Evolutionary conservation across 2,888 invertebrate genomes (phyloP).

Genomic region (Alsophila aescularia): DNA sequence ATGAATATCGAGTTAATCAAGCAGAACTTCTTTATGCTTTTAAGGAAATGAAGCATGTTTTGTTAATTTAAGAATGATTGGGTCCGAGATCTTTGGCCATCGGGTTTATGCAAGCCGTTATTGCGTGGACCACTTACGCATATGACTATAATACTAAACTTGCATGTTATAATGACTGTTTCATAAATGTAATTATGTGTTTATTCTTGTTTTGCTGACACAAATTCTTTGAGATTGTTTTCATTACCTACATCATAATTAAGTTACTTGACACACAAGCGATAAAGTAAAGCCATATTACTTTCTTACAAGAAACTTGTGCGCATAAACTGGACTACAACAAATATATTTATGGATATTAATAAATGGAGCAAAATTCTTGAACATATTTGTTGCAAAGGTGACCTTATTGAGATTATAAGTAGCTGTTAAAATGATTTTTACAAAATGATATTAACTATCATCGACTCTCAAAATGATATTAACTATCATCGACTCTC

Average conservation of each 20-base stretch:
- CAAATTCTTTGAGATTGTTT: conserved; percentile 26
- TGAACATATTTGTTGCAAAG: too few species aligned
- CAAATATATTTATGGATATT: too few species aligned
- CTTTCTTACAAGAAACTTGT: too few species aligned
- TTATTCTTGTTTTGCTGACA: conserved; percentile 33
- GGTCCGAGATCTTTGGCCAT: conserved; percentile 37
- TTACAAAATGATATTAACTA: too few species aligned
- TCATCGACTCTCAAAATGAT: too few species aligned
- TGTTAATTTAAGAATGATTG: conserved; percentile 26
- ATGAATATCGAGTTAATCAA: conserved; percentile 23
- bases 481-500: too few species aligned
- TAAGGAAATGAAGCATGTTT: conserved; percentile 23
- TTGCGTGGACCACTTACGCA: conserved; percentile 47
- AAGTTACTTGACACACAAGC: neutral
- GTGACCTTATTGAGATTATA: too few species aligned
- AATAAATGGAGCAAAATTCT: too few species aligned
- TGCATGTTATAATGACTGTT: conserved; percentile 45
- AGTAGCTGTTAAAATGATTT: too few species aligned
- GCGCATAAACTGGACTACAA: too few species aligned
- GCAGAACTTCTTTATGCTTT: conserved; percentile 23
- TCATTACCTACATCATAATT: conserved; percentile 1
- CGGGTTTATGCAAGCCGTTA: conserved; percentile 44
- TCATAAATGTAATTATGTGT: conserved; percentile 43
- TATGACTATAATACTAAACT: conserved; percentile 39
- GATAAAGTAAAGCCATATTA: too few species aligned